Conservation (phyloP, 2,797 vertebrate species). For the Glyptemys insculpta region DNA sequence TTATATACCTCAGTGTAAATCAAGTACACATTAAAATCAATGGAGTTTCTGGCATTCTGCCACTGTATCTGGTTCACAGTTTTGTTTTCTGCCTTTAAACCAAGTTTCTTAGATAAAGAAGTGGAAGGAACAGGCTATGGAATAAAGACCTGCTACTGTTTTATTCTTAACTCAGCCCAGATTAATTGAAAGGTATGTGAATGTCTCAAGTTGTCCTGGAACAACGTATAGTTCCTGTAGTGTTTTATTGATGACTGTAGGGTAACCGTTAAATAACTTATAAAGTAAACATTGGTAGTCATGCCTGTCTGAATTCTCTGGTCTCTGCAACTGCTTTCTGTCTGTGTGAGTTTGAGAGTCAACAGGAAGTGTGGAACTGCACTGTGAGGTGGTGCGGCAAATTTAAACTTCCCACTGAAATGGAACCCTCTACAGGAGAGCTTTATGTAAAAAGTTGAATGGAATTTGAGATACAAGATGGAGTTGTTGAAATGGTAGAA, state of each 20-base stretch:
- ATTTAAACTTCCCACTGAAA: too few species aligned
- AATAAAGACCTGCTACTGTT: neutral
- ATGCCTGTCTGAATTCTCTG: neutral
- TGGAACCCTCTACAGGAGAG: too few species aligned
- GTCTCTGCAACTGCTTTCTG: neutral
- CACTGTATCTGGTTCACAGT: neutral
- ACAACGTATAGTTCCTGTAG: neutral
- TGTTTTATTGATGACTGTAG: neutral
- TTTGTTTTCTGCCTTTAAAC: neutral
- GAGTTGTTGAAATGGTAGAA: neutral
- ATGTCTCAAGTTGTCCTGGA: neutral
- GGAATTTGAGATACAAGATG: neutral
- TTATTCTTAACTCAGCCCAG: neutral
- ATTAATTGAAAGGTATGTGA: neutral
- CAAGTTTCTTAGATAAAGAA: neutral
- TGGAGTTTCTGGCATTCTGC: neutral
- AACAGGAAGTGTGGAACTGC: neutral
- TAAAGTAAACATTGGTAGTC: neutral
- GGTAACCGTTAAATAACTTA: neutral
- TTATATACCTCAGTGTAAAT: neutral
- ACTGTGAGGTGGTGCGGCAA: too few species aligned
- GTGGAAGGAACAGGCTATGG: neutral
- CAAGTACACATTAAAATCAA: neutral
- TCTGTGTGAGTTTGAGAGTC: neutral
- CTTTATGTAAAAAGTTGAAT: neutral